A percentile compares a stretch with the other conserved stretches of the same genome.
These are phyloP conservation scores for Oreochromis spilurus DNA, from an alignment of 2,113 vertebrate species.

Conservation along the genomic window DNA sequence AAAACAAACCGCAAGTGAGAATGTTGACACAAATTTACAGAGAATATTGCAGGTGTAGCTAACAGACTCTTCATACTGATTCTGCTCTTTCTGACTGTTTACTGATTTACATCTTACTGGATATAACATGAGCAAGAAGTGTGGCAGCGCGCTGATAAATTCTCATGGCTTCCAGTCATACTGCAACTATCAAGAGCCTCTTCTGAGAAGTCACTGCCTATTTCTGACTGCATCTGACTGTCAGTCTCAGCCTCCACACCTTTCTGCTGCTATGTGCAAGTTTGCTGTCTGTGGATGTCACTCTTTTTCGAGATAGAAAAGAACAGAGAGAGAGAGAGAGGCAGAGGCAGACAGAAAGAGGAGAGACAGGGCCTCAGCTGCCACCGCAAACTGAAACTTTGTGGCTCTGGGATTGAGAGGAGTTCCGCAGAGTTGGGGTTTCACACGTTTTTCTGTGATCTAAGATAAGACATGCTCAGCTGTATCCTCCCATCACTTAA, in stretches of 20 bases:
- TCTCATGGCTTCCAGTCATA: slow-evolving; percentile 62
- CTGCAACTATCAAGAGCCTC: slow-evolving; percentile 50
- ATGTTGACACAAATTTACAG: slow-evolving; percentile 31
- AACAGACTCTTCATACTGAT: background rate
- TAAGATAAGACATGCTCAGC: slow-evolving; percentile 60
- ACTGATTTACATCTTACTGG: slow-evolving; percentile 25
- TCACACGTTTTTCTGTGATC: slow-evolving; percentile 60
- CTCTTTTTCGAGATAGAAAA: slow-evolving; percentile 35
- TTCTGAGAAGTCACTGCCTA: slow-evolving; percentile 69
- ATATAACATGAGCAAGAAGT: background rate
- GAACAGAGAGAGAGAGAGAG: background rate
- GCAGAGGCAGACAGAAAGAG: background rate
- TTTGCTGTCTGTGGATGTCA: slow-evolving; percentile 39
- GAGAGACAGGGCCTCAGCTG: slow-evolving; percentile 49
- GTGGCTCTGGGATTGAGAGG: slow-evolving; percentile 59
- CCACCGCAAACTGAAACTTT: slow-evolving; percentile 68
- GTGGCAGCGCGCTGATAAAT: background rate
- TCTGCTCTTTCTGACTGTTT: background rate
- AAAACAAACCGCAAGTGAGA: slow-evolving; percentile 33
- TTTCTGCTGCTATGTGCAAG: slow-evolving; percentile 36
- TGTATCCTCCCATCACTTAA: slow-evolving; percentile 48
- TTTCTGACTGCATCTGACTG: slow-evolving; percentile 56
- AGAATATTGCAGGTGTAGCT: slow-evolving; percentile 21
- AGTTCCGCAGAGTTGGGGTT: slow-evolving; percentile 61
- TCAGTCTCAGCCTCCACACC: slow-evolving; percentile 62